Evolutionary conservation across 2,113 vertebrate genomes (phyloP), one percentile per base, ranked within the genome.

Genomic region (Coptodon bakossiorum): DNA sequence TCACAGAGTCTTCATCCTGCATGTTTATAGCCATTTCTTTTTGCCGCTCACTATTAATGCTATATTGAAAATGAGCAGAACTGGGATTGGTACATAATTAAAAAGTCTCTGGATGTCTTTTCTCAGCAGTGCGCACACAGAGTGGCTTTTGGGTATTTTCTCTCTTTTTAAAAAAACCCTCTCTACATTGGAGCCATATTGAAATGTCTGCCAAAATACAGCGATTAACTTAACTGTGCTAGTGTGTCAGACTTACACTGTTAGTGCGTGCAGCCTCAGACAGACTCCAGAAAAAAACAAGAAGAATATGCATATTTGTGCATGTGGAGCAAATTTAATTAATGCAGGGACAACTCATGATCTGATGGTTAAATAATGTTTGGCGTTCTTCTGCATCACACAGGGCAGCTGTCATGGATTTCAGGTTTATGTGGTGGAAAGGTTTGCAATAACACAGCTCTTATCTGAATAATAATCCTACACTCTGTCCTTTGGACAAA

Each of bases 191-290:
- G 56, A 59, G 56, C 13, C 24, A 59, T 59, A 16, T 31, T 29
- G 56, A 59, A 59, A 61, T 31, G 9, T 34, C 57, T 19, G 57
- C 2, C 5, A 61, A 17, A 29, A 57, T 57, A 57, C 54, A 27
- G 54, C 54, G 6, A 57, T 57, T 27, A 57, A 57, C 54, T 27
- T 13, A 56, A 56, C 22, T 61, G 14, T 61, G 57, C 8, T 61
- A 61, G 57, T 61, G 29, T 61, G 57, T 61, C 29, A 61, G 57
- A 16, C 13, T 31, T 31, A 1, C 24, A 31, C 53, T 54, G 22
- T 31, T 17, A 61, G 57, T 31, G 16, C 0, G 0, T 31, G 57
- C 27, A 61, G 14, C 57, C 57, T 61, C 57, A 61, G 16, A 3
- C 4, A 19, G 57, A 31, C 57, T 61, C 13, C 9, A 61, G 29